Evolutionary conservation across 2,797 vertebrate genomes (phyloP).

Genomic region (Zenarchopterus dispar): DNA sequence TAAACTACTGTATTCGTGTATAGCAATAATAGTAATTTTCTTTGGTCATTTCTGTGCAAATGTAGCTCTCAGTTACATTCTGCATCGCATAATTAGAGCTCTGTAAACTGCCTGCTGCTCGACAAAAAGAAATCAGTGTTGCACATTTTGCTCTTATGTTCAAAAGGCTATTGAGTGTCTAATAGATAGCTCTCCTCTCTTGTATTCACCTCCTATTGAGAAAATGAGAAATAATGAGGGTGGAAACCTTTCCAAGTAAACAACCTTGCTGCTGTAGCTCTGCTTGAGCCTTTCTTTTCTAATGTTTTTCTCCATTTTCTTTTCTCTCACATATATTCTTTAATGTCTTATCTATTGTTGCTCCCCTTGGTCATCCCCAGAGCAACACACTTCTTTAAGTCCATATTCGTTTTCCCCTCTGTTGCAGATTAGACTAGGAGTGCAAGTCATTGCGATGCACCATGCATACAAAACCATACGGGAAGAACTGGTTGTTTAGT

Average conservation of each 20-base stretch:
- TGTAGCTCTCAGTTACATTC: constrained; percentile 8
- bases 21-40: constrained; percentile 14
- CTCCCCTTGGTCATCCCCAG: not conserved
- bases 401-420: constrained; percentile 19
- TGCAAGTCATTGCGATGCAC: constrained; percentile 57
- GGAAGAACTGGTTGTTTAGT: constrained; percentile 47
- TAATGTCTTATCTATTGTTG: constrained; percentile 1
- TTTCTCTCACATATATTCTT: constrained; percentile 10
- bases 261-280: constrained; percentile 60
- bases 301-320: constrained; percentile 15
- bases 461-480: constrained; percentile 25
- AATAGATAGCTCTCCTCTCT: constrained; percentile 39
- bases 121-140: not conserved
- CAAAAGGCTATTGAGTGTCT: constrained; percentile 26
- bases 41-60: constrained; percentile 9
- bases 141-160: constrained; percentile 20
- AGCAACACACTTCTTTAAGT: constrained; percentile 3
- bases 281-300: constrained; percentile 4
- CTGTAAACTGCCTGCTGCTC: constrained; percentile 3
- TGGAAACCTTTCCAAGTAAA: constrained; percentile 54
- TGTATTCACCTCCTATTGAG: constrained; percentile 34
- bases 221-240: constrained; percentile 24
- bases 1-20: constrained; percentile 14
- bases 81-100: constrained; percentile 30
- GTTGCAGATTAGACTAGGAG: constrained; percentile 42